Evolutionary conservation across 53 echinoderm and acorn worm genomes (phyloP), one percentile per base, ranked within the genome.

Genomic region (Hippasteria phrygiana): DNA sequence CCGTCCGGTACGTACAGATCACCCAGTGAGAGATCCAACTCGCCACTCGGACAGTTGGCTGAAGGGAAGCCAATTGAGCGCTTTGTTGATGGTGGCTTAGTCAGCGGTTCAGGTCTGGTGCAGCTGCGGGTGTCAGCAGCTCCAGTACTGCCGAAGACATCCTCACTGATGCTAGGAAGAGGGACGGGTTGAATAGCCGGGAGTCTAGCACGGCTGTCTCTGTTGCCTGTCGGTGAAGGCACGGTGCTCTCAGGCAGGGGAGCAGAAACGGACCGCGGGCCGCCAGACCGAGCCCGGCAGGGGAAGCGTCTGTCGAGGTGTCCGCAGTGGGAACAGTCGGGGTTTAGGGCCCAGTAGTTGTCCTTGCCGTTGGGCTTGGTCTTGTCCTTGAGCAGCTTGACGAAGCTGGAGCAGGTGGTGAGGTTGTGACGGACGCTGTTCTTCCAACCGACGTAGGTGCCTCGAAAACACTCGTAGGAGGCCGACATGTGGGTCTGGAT

Each of bases 301-400:
- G 38, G n/a, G 12, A 31, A 13, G 38, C 79, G 56, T 16, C 17
- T 17, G 37, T 38, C 20, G 41, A 22, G 39, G n/a, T 12, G 20
- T 24, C 18, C 11, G 35, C 87, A 88, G 70, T 91, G 93, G 9
- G 55, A 41, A 34, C 93, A 94, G 64, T 88, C 50, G 0, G 80
- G 84, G 59, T 96, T 96, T 35, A 96, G 50, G 46, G 78, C 83
- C 96, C 96, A 96, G 80, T 66, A 96, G 51, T 96, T 92, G 88
- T 92, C 92, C 73, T 92, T 92, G 55, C 77, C 92, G 73, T 78
- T 71, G 8, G 92, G 92, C 28, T 81, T 71, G 3, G 40, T 14
- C 20, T 63, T 18, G 80, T 92, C 71, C 48, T 81, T 78, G 26
- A 92, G 88, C 31, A 92, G 75, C 38, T 92, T 92, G 71, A 62